A percentile compares a stretch with the other conserved stretches of the same genome.
These are phyloP conservation scores for Pseudobourletiella spinata DNA, from an alignment of 1,140 invertebrate genomes.

Conservation along the genomic window DNA sequence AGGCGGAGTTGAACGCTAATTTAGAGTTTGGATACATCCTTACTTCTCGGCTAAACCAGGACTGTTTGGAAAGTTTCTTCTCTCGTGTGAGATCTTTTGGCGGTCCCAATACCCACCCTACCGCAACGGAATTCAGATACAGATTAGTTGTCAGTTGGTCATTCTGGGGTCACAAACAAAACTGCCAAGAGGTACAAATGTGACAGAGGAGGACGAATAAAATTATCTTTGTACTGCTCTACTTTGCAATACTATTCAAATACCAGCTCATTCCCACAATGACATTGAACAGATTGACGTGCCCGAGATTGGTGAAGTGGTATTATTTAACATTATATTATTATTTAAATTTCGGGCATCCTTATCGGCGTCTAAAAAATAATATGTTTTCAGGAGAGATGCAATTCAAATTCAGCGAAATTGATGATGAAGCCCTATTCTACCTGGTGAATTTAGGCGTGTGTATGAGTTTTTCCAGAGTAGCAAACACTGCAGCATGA, in stretches of 20 bases:
- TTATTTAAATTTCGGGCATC: no score
- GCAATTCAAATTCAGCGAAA: no score
- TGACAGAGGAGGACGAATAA: not conserved
- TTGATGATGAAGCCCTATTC: no score
- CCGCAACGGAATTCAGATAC: not conserved
- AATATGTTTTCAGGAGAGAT: no score
- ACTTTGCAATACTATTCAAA: not conserved
- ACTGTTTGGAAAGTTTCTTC: constrained; percentile 1
- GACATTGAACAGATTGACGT: no score
- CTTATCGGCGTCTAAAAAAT: no score
- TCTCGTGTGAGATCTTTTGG: not conserved
- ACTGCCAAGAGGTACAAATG: not conserved
- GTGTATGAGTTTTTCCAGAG: not conserved
- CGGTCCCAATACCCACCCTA: not conserved
- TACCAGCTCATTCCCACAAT: not conserved
- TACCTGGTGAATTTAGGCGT: no score
- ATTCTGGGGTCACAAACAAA: not conserved
- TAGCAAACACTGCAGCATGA: not conserved
- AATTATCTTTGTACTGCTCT: not conserved
- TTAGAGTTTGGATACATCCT: constrained; percentile 27
- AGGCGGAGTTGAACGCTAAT: constrained; percentile 13
- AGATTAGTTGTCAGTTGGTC: not conserved
- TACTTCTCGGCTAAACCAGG: constrained; percentile 19
- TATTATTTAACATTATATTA: not conserved
- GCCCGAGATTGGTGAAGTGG: no score